Evolutionary conservation across 2,888 invertebrate genomes (phyloP), one percentile per base, ranked within the genome.

Genomic region (Oscheius sp.): DNA sequence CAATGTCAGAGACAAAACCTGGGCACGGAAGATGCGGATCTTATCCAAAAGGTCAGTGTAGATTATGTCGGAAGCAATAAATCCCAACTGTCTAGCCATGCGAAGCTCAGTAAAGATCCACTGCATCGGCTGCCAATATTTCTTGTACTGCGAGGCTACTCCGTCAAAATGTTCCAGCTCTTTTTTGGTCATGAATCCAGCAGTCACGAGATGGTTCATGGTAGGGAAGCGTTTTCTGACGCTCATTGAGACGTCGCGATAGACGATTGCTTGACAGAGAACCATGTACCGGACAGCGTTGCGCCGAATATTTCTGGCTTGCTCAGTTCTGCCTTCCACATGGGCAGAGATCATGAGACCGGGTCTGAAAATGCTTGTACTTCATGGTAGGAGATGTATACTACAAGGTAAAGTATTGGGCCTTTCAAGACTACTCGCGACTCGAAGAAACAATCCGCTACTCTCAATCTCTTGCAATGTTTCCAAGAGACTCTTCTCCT

Each of bases 51-150:
- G 68, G 66, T 87, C 87, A 29, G 82, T 77, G 74, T 85, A 86
- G n/a, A 87, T 84, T 21, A 83, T 79, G 60, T 87, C 87, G 29
- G 80, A 79, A 2, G 81, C 75, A 35, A 87, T 86, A 68, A 81
- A 74, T 13, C 80, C 80, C 42, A 81, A 74, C 5, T 81, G 79
- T 11, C 79, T 53, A 0, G 84, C 81, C 13, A 76, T 4, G 50
- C 74, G 76, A 50, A 81, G 60, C 66, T 79, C 73, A 0, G 76
- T 77, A 63, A 82, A 82, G 2, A 80, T 80, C 87, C 87, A 87
- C 32, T 87, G 80, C 83, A 84, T 83, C n/a, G 85, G 84, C 33
- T 83, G 84, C 87, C 87, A 87, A 73, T 87, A 87, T 72, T 87
- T 87, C 13, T 76, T 76, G 66, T 87, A 84, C 7, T 84, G 83